Conservation (phyloP, 2,113 vertebrate species). For the Toxotes chatareus region DNA sequence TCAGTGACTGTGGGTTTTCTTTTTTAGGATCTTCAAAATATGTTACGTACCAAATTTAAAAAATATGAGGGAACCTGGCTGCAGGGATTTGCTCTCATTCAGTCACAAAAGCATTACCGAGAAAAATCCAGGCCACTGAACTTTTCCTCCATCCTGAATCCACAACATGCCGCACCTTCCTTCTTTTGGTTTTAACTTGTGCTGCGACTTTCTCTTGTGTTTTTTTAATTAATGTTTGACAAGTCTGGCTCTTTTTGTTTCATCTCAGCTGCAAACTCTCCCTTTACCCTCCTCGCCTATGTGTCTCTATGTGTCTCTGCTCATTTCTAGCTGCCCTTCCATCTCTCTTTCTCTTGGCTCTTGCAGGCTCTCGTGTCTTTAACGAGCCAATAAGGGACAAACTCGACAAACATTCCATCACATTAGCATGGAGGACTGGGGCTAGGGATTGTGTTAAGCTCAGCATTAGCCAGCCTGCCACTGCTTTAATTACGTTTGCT, state of each 20-base stretch:
- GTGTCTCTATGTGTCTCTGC: not conserved
- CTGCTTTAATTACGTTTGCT: constrained; percentile 76
- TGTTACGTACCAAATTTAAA: not conserved
- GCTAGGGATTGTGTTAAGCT: constrained; percentile 70
- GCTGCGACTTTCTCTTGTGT: not conserved
- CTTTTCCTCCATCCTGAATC: not conserved
- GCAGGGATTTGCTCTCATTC: constrained; percentile 2
- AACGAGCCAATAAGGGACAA: constrained; percentile 72
- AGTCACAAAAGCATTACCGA: constrained; percentile 6
- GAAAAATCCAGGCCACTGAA: not conserved
- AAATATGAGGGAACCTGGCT: not conserved
- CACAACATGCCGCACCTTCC: not conserved
- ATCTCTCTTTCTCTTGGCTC: constrained; percentile 10
- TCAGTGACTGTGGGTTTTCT: no score
- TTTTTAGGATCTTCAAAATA: not conserved
- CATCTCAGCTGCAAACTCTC: constrained; percentile 18
- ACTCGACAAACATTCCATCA: constrained; percentile 63
- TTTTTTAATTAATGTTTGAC: constrained; percentile 35
- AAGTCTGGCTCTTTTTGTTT: constrained; percentile 9
- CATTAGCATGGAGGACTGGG: constrained; percentile 64
- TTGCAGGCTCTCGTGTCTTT: constrained; percentile 30
- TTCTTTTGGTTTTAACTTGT: not conserved
- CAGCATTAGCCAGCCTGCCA: constrained; percentile 63
- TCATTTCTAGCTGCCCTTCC: constrained; percentile 3
- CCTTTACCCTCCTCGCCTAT: not conserved